Evolutionary conservation across 2,797 vertebrate species (phyloP).

Genomic region (Gymnoscopelus braueri): DNA sequence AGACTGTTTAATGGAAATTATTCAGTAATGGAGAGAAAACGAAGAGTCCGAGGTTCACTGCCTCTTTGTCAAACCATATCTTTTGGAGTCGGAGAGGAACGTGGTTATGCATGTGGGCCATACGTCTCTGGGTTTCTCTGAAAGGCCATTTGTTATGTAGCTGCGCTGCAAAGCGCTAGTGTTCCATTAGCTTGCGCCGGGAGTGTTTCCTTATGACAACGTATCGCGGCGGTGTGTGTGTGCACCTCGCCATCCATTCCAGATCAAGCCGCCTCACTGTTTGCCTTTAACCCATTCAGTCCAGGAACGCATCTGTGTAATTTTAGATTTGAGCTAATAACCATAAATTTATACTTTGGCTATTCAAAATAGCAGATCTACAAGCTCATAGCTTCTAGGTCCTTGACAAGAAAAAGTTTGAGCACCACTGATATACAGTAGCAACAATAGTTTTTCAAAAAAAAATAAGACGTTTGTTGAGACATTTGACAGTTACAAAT

Average conservation of each 20-base stretch:
- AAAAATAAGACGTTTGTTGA: too few relatives aligned
- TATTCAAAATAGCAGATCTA: too few relatives aligned
- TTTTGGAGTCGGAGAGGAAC: slow-evolving; percentile 47
- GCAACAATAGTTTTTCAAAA: too few relatives aligned
- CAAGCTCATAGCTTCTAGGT: too few relatives aligned
- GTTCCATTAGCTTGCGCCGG: slow-evolving; percentile 36
- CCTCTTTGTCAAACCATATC: slow-evolving; percentile 57
- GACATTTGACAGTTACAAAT: too few relatives aligned
- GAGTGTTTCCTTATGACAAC: slow-evolving; percentile 16
- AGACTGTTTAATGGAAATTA: slow-evolving; percentile 53
- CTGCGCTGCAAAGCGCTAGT: slow-evolving; percentile 25
- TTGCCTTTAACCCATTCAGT: too few relatives aligned
- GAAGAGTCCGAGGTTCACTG: slow-evolving; percentile 52
- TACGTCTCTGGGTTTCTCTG: slow-evolving; percentile 51
- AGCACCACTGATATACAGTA: too few relatives aligned
- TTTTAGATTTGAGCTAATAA: too few relatives aligned
- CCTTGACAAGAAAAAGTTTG: too few relatives aligned
- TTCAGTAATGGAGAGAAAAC: slow-evolving; percentile 60
- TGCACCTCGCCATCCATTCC: slow-evolving; percentile 9
- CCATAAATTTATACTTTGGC: too few relatives aligned
- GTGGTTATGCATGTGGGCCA: slow-evolving; percentile 41
- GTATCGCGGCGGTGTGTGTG: slow-evolving; percentile 3
- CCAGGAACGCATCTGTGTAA: too few relatives aligned
- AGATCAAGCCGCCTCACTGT: background rate
- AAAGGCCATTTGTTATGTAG: slow-evolving; percentile 57